Conservation (phyloP, 92 coral and sea anemone genomes). For the Heteractis magnifica region DNA sequence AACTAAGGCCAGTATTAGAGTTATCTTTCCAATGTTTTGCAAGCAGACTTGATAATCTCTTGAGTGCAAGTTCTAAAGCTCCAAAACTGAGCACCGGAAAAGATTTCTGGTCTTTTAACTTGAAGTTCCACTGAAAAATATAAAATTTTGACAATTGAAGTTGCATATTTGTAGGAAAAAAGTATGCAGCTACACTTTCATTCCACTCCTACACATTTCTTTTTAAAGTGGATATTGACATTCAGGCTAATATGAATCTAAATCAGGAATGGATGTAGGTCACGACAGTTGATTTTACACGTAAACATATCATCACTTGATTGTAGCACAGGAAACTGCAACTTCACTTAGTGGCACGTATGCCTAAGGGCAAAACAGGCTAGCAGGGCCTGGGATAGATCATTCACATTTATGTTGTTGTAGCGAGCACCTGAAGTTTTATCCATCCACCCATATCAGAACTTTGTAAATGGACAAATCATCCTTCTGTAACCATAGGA, state of each 20-base stretch:
- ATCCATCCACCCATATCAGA: too few species aligned
- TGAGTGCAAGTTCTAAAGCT: slow-evolving; percentile 60
- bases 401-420: too few species aligned
- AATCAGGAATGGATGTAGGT: background rate
- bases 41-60: slow-evolving; percentile 59
- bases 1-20: background rate
- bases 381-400: too few species aligned
- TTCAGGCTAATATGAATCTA: background rate
- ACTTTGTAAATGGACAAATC: too few species aligned
- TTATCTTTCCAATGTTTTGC: slow-evolving; percentile 34
- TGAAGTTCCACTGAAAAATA: slow-evolving; percentile 64
- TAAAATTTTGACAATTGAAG: background rate
- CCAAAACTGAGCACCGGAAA: slow-evolving; percentile 57
- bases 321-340: too few species aligned
- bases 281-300: too few species aligned
- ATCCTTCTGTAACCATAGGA: too few species aligned
- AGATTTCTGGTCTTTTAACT: slow-evolving; percentile 42
- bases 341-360: too few species aligned
- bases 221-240: background rate
- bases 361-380: too few species aligned
- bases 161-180: background rate
- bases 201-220: background rate
- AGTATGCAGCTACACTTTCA: too few species aligned
- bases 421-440: too few species aligned
- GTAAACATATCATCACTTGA: too few species aligned